Evolutionary conservation across 1,140 invertebrate genomes (phyloP).

Genomic region (Leptestheria dahalacensis): DNA sequence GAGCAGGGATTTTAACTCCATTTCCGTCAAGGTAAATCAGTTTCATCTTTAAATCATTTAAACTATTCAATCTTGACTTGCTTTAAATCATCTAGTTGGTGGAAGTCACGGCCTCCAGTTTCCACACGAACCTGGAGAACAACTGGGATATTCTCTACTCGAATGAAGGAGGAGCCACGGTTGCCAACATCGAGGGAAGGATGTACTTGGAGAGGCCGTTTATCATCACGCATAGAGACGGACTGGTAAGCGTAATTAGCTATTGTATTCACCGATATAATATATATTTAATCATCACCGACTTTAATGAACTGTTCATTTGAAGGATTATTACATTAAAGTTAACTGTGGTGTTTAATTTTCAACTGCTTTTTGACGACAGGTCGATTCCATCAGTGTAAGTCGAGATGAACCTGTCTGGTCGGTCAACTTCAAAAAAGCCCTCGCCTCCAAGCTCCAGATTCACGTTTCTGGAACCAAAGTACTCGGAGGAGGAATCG

Average conservation of each 20-base stretch:
- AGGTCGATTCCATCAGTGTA: constrained; percentile 11
- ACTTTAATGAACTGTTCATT: background rate
- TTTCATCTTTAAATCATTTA: background rate
- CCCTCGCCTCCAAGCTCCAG: constrained; percentile 15
- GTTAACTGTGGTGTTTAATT: background rate
- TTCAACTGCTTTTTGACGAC: background rate
- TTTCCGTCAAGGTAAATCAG: constrained; percentile 14
- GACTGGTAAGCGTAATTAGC: too few relatives aligned
- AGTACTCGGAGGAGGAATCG: background rate
- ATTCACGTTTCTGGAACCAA: constrained; percentile 11
- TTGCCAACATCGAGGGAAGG: background rate
- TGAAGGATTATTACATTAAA: background rate
- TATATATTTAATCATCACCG: background rate
- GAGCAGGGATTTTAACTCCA: constrained; percentile 4
- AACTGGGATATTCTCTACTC: background rate
- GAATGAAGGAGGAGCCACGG: background rate
- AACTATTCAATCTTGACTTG: background rate
- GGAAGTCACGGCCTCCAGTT: constrained; percentile 7
- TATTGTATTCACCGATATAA: too few relatives aligned
- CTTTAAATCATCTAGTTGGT: constrained; percentile 8
- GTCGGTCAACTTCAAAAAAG: constrained; percentile 16
- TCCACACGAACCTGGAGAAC: background rate
- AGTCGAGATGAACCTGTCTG: constrained; percentile 14
- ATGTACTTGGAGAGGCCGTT: constrained; percentile 9
- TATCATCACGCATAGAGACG: constrained; percentile 8